A percentile compares a stretch with the other conserved stretches of the same genome.
These are phyloP conservation scores for Aromia moschata DNA, from an alignment of 2,888 invertebrate genomes.

Conservation along the genomic window DNA sequence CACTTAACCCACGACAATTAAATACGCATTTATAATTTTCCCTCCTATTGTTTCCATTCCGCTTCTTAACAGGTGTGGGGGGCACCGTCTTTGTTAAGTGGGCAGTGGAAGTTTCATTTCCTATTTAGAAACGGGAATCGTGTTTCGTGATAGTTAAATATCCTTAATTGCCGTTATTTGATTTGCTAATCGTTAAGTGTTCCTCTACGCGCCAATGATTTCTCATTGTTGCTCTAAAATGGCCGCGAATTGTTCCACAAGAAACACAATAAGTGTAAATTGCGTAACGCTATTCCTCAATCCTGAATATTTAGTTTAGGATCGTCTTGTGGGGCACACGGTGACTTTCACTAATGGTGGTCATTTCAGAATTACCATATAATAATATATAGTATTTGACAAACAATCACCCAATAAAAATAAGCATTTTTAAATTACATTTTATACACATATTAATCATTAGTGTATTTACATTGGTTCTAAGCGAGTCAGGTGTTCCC, in stretches of 20 bases:
- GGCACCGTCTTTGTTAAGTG: slow-evolving; percentile 25
- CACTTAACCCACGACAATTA: slow-evolving; percentile 32
- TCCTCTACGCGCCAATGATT: slow-evolving; percentile 46
- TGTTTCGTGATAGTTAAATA: slow-evolving; percentile 46
- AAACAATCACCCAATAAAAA: too few species aligned
- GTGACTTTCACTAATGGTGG: too few species aligned
- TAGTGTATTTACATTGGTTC: too few species aligned
- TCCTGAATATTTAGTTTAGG: slow-evolving; percentile 6
- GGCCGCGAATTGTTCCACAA: slow-evolving; percentile 34
- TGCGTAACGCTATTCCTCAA: slow-evolving; percentile 7
- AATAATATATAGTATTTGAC: too few species aligned
- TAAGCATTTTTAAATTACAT: too few species aligned
- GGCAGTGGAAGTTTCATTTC: slow-evolving; percentile 38
- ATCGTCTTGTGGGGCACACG: too few species aligned
- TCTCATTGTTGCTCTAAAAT: slow-evolving; percentile 43
- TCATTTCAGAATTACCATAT: too few species aligned
- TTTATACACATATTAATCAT: too few species aligned
- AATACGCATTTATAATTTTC: slow-evolving; percentile 31
- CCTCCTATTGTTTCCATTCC: slow-evolving; percentile 31
- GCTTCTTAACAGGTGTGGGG: slow-evolving; percentile 32
- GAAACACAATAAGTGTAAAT: too few species aligned
- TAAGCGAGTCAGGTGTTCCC: too few species aligned
- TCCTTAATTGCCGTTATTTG: slow-evolving; percentile 50
- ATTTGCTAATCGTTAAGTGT: slow-evolving; percentile 52
- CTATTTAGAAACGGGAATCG: slow-evolving; percentile 45